Conservation (phyloP, 2,888 invertebrate genomes). For the Phorcus lineatus region DNA sequence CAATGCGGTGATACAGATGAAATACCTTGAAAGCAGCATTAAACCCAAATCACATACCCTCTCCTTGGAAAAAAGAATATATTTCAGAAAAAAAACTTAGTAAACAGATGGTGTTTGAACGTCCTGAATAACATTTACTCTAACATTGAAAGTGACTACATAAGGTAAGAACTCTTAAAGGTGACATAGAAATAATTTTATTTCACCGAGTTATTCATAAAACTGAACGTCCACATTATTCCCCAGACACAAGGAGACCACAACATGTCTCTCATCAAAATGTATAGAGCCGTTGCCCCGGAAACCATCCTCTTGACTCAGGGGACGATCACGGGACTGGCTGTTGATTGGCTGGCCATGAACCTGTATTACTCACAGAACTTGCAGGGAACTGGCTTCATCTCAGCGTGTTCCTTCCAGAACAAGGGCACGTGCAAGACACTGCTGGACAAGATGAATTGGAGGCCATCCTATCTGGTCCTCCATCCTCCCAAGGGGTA, state of each 20-base stretch:
- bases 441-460: neutral
- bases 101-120: too few relatives aligned
- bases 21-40: too few relatives aligned
- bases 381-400: neutral
- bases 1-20: too few relatives aligned
- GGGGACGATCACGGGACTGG: neutral
- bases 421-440: neutral
- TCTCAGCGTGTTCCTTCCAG: neutral
- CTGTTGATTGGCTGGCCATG: slow-evolving; percentile 16
- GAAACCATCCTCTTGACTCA: neutral
- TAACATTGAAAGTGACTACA: too few relatives aligned
- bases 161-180: too few relatives aligned
- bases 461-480: neutral
- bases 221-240: neutral
- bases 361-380: slow-evolving; percentile 22
- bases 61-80: too few relatives aligned
- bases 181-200: too few relatives aligned
- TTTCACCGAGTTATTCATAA: too few relatives aligned
- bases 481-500: slow-evolving; percentile 3
- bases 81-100: too few relatives aligned
- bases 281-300: neutral
- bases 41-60: too few relatives aligned
- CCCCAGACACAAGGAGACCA: neutral
- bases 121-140: too few relatives aligned
- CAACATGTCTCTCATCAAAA: neutral